Conservation (phyloP, 2,113 vertebrate species). For the Petromus typicus region DNA sequence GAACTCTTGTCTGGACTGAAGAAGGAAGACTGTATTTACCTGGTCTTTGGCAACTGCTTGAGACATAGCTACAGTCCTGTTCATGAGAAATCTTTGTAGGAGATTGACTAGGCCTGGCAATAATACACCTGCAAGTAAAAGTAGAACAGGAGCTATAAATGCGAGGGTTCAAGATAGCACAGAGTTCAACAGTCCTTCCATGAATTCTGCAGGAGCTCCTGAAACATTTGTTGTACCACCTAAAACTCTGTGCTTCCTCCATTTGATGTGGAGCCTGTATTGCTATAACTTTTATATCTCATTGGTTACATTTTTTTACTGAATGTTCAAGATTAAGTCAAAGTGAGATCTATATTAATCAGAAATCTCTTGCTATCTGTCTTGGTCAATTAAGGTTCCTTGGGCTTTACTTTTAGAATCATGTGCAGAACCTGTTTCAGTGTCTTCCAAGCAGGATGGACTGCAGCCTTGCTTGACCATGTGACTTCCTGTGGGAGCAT, state of each 20-base stretch:
- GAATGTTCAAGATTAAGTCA: not conserved
- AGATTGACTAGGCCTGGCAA: not conserved
- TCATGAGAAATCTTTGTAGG: not conserved
- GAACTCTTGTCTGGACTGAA: not conserved
- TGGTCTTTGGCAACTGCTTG: not conserved
- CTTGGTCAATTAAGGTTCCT: not conserved
- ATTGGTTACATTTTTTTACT: not conserved
- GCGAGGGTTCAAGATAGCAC: not conserved
- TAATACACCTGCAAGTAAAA: not conserved
- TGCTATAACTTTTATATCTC: not conserved
- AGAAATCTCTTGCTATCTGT: not conserved
- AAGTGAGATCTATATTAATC: not conserved
- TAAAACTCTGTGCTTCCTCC: not conserved
- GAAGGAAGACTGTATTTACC: not conserved
- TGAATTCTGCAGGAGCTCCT: not conserved
- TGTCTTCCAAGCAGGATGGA: not conserved
- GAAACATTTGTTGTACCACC: not conserved
- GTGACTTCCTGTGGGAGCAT: not conserved
- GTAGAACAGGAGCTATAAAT: not conserved
- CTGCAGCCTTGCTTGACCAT: no score
- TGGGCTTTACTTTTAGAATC: not conserved
- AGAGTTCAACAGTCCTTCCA: not conserved
- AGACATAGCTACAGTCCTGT: not conserved
- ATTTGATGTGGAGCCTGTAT: not conserved
- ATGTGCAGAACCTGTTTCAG: not conserved